These are phyloP conservation scores for Microtus californicus DNA, from an alignment of 2,797 vertebrate species.

Conservation along the genomic window DNA sequence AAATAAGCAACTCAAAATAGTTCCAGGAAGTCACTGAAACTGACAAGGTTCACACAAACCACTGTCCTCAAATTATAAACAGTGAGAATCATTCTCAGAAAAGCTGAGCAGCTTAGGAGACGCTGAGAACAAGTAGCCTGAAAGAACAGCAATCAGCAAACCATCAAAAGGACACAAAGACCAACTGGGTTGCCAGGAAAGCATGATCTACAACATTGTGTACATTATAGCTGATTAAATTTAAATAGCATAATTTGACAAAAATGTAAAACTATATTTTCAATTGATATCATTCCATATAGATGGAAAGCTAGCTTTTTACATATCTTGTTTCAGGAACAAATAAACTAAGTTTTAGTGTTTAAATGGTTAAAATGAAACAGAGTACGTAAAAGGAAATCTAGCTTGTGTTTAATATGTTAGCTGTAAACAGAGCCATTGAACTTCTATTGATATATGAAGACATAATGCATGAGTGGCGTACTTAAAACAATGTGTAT, in stretches of 20 bases:
- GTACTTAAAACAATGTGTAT: not conserved
- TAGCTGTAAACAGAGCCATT: not conserved
- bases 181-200: not conserved
- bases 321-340: not conserved
- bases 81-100: not conserved
- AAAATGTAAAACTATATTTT: conserved; percentile 5
- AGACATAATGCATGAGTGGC: not conserved
- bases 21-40: not conserved
- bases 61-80: not conserved
- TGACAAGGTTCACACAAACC: not conserved
- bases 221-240: conserved; percentile 15
- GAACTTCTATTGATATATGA: not conserved
- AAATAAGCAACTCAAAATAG: not conserved
- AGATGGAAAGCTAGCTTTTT: not conserved
- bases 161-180: not conserved
- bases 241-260: not conserved
- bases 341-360: not conserved
- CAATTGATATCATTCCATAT: not conserved
- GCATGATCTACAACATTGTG: not conserved
- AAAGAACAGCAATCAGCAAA: not conserved
- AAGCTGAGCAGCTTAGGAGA: not conserved
- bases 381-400: not conserved
- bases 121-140: not conserved
- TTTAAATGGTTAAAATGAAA: not conserved
- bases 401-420: not conserved